Base-by-base conservation (phyloP, 2,113 vertebrate species). In the Pelecanus crispus region DNA sequence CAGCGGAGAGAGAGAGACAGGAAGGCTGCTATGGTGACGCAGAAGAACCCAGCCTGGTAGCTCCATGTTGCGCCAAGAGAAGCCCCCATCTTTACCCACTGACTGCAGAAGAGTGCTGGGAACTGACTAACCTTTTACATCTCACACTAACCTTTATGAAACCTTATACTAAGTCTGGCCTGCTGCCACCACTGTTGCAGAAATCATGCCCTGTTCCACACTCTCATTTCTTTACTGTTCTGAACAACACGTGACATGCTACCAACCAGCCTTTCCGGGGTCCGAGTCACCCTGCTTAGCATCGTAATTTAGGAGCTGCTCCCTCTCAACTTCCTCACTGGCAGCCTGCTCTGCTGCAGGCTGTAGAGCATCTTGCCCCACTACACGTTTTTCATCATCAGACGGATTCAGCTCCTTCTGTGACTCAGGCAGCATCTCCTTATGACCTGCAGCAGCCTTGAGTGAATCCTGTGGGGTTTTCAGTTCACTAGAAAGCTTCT, bases 251-350 rank as follows among this genome's bases (percentile, higher is more conserved):
- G 4, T 15, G 40, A 86, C 5, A 13, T 42, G 91, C 12, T 96
- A 96, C 98, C 14, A 89, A 98, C 98, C 98, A 70, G 91, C 52
- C 31, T 88, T 44, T 7, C 44, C 81, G 2, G 82, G 61, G 3
- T n/a, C 29, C 3, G 17, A 83, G 36, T 97, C 92, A 42, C 97
- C 96, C 22, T 92, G 91, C 58, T 94, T 96, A 25, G 42, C 83
- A 0, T 97, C 93, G 0, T 72, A 86, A 62, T 97, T 92, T 49
- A 98, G 78, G 10, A 98, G 95, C 34, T 98, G 94, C n/a, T 98
- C 97, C 55, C 97, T 97, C 86, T 98, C 97, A 6, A 90, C 47
- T 58, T 97, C 97, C 38, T 98, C 97, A 7, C 18, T 81, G 13
- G 95, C 96, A 75, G 65, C 44, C 24, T 95, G 84, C 42, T 96